These are phyloP conservation scores for Myiozetetes cayanensis DNA, from an alignment of 2,113 vertebrate species.

Conservation along the genomic window DNA sequence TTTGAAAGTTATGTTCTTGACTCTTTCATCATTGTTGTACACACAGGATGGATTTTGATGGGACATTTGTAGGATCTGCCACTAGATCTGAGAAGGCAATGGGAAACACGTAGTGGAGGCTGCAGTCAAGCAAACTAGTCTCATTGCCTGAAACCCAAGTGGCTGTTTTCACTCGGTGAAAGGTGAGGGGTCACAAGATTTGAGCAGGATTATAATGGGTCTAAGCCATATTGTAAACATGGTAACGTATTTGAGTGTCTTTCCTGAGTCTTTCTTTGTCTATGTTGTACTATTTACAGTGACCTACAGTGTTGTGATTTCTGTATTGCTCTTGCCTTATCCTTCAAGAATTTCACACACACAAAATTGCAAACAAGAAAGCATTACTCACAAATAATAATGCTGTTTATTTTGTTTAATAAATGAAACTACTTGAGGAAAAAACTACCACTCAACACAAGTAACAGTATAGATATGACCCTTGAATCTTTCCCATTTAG, in stretches of 20 bases:
- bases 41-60: neutral
- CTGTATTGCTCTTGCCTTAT: neutral
- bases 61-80: neutral
- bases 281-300: neutral
- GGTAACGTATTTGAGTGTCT: neutral
- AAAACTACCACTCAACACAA: neutral
- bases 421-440: neutral
- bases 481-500: neutral
- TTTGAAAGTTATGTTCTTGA: neutral
- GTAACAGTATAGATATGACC: neutral
- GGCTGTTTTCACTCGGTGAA: neutral
- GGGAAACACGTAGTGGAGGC: too few species aligned
- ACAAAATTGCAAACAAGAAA: neutral
- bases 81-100: neutral
- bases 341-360: neutral
- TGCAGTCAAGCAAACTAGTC: neutral
- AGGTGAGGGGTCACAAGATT: too few species aligned
- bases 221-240: neutral
- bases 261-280: neutral
- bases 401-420: neutral
- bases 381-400: neutral
- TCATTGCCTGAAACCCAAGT: neutral
- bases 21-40: neutral
- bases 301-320: neutral
- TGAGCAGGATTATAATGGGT: neutral